Base-by-base conservation (phyloP, 2,888 invertebrate species). In the Tetropium fuscum region DNA sequence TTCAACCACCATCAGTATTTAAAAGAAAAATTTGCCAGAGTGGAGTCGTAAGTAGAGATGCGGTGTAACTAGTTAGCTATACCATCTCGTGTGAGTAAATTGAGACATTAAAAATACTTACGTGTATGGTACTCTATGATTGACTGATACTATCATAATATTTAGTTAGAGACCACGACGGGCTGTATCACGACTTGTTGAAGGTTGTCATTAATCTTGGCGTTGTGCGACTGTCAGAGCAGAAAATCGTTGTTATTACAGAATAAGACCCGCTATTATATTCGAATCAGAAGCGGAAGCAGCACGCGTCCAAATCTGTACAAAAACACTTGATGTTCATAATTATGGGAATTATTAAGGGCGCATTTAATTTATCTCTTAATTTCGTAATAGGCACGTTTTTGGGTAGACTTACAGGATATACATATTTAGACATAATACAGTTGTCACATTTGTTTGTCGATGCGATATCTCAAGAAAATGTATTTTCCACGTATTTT, bases 241-340 rank as follows among this genome's bases (percentile, higher is more conserved):
- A 54, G 54, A 62, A 66, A 66, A 68, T 68, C 36, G 58, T 38
- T 41, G 66, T 66, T 63, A 66, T 68, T 68, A 68, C 51, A 53
- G 44, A 48, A 47, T 61, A 60, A 60, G 44, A 58, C 58, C 53
- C 53, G 59, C 64, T 60, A 68, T 68, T 68, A 66, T 66, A 68
- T 64, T 62, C 68, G 60, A 64, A 68, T 68, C 65, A 64, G 51
- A 41, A 58, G 57, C 58, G 64, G 64, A 64, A 64, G 62, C 54
- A 62, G 53, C 59, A 41, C 56, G 49, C 51, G 49, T 18, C 38
- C 36, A 30, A 8, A 25, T 43, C 22, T 41, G 7, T 15, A 43
- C 34, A 30, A 44, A 18, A 20, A 57, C 34, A 11, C 49, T 41
- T 40, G 44, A 58, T 45, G 30, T 43, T 30, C 40, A 32, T 27